Percentiles rank a stretch among this genome's conserved stretches.
phyloP scores from a whole-genome alignment of 2,888 invertebrate species.

The Nezara viridula region DNA sequence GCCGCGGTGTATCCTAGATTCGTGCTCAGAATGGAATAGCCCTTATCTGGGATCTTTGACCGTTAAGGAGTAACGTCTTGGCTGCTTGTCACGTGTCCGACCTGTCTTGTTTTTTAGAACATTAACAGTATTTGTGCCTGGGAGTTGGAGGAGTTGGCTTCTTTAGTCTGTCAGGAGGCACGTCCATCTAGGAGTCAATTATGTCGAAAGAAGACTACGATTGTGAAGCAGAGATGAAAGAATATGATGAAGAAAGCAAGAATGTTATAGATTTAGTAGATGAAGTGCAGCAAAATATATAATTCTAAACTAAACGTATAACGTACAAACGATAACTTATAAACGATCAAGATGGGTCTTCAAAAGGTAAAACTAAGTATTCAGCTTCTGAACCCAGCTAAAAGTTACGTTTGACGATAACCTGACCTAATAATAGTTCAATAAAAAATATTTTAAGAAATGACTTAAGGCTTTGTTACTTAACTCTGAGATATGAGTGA shows the following conservation, averaged over 20 bases:
- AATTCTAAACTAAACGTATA: no score
- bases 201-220: background rate
- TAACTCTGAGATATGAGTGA: no score
- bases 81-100: constrained; percentile 4
- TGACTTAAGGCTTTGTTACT: no score
- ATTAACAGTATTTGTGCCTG: constrained; percentile 5
- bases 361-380: no score
- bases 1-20: background rate
- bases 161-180: background rate
- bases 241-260: background rate
- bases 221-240: background rate
- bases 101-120: constrained; percentile 12
- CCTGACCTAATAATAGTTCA: no score
- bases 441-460: no score
- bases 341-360: no score
- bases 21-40: background rate
- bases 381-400: no score
- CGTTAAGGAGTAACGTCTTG: background rate
- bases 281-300: no score
- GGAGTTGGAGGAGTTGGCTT: background rate
- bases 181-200: background rate
- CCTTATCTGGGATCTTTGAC: constrained; percentile 13
- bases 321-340: no score
- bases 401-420: no score
- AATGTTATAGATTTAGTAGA: no score